phyloP scores from a whole-genome alignment of 2,888 invertebrate species.

The Anorthoa munda region DNA sequence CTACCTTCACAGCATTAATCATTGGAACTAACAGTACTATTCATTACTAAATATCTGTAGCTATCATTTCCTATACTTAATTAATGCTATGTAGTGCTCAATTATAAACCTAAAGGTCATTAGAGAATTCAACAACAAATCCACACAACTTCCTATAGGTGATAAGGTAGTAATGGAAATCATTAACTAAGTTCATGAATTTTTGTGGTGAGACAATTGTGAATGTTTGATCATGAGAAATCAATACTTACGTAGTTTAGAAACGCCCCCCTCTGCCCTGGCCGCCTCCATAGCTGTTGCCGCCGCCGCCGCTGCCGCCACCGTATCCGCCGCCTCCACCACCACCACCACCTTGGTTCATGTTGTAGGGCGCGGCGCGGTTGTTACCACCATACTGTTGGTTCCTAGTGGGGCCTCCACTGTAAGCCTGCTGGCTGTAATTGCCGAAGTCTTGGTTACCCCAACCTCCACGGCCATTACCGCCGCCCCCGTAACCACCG shows the following conservation, averaged over 20 bases:
- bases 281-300: slow-evolving; percentile 85
- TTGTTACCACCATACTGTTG: slow-evolving; percentile 93
- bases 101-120: slow-evolving; percentile 69
- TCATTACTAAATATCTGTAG: slow-evolving; percentile 72
- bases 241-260: slow-evolving; percentile 81
- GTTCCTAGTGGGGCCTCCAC: slow-evolving; percentile 96
- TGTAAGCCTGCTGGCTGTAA: slow-evolving; percentile 95
- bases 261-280: slow-evolving; percentile 84
- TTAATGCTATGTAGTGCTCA: slow-evolving; percentile 89
- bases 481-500: slow-evolving; percentile 79
- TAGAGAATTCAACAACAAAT: slow-evolving; percentile 68
- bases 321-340: slow-evolving; percentile 85
- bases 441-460: slow-evolving; percentile 93
- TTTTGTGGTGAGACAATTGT: slow-evolving; percentile 68
- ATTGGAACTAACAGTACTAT: slow-evolving; percentile 75
- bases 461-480: slow-evolving; percentile 89
- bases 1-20: slow-evolving; percentile 89
- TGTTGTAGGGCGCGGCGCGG: slow-evolving; percentile 94
- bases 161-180: slow-evolving; percentile 61
- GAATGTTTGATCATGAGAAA: slow-evolving; percentile 53
- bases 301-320: slow-evolving; percentile 83
- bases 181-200: slow-evolving; percentile 62
- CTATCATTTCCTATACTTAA: slow-evolving; percentile 75
- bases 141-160: slow-evolving; percentile 71
- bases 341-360: slow-evolving; percentile 91